These are phyloP conservation scores for Hippopotamus amphibius DNA, from an alignment of 2,113 vertebrate species.

Conservation along the genomic window DNA sequence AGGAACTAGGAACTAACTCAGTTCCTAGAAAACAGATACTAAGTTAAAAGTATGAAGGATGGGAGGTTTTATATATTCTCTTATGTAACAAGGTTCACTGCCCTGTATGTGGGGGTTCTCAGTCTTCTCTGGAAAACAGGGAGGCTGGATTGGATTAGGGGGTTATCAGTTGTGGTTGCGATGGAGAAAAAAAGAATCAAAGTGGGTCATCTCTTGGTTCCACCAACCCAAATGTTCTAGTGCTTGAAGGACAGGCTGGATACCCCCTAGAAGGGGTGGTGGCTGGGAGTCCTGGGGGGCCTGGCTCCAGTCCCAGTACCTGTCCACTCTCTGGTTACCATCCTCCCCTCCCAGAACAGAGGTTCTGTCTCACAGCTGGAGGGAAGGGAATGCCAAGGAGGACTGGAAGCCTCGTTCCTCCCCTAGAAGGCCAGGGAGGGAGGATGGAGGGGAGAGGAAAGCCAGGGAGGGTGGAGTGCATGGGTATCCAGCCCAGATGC, in stretches of 20 bases:
- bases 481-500: neutral
- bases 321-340: fast-evolving
- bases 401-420: neutral
- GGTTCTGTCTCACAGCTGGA: neutral
- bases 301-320: neutral
- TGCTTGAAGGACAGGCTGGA: neutral
- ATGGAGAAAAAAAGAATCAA: neutral
- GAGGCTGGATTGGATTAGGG: neutral
- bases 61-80: neutral
- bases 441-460: neutral
- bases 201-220: neutral
- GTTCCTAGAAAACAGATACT: slow-evolving; percentile 24
- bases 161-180: neutral
- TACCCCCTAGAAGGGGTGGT: neutral
- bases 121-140: neutral
- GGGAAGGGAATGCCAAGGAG: neutral
- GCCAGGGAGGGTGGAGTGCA: neutral
- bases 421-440: neutral
- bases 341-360: neutral
- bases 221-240: neutral
- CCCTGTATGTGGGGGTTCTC: neutral
- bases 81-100: neutral
- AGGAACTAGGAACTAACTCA: neutral
- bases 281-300: neutral
- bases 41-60: neutral